Evolutionary conservation across 2,113 vertebrate species (phyloP).

Genomic region (Equus quagga): DNA sequence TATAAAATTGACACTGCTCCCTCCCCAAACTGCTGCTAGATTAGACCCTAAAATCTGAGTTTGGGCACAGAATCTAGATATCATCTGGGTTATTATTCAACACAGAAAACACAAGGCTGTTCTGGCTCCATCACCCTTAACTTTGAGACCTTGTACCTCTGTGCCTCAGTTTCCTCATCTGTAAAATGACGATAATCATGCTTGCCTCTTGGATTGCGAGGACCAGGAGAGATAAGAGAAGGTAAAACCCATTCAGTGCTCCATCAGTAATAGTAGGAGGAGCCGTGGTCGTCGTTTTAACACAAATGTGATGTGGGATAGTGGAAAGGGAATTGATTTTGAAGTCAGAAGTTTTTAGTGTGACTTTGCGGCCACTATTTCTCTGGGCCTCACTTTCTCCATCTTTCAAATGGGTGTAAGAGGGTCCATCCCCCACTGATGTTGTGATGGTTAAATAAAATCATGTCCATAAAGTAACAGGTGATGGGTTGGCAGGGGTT

Average conservation of each 20-base stretch:
- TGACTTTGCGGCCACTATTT: neutral
- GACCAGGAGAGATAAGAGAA: neutral
- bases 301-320: accelerated
- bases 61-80: neutral
- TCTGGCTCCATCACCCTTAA: too few species aligned
- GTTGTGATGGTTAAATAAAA: neutral
- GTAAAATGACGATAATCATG: neutral
- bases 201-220: neutral
- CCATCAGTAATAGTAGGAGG: neutral
- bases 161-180: neutral
- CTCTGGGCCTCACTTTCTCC: neutral
- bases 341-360: too few species aligned
- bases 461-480: too few species aligned
- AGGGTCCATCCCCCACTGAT: neutral
- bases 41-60: neutral
- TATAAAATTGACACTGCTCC: neutral
- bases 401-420: neutral
- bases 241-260: accelerated
- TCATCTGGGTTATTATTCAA: accelerated
- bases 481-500: neutral
- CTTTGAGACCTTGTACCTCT: too few species aligned
- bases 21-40: neutral
- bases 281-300: neutral
- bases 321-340: neutral
- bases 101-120: neutral